These are phyloP conservation scores for Coecobrya sp. DNA, from an alignment of 2,888 invertebrate species.

Conservation along the genomic window DNA sequence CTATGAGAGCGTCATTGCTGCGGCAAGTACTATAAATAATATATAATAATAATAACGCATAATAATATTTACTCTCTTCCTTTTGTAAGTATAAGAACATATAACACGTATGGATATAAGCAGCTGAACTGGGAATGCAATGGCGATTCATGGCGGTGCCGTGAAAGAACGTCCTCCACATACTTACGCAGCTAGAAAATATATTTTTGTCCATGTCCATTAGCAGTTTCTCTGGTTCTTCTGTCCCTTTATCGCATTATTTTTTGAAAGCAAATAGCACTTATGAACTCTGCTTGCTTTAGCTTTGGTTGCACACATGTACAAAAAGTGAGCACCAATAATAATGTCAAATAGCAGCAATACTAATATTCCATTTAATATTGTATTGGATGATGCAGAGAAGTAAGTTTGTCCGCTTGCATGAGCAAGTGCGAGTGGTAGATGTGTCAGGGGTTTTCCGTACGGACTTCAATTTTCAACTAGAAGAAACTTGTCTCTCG, in stretches of 20 bases:
- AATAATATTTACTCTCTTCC: not conserved
- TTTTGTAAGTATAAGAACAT: not conserved
- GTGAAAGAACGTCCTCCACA: conserved; percentile 36
- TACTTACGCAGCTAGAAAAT: not conserved
- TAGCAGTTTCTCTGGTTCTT: not conserved
- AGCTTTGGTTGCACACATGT: no score
- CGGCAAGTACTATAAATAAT: not conserved
- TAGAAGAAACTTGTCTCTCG: not conserved
- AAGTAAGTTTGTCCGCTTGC: not conserved
- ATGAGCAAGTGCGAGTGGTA: not conserved
- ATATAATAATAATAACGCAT: conserved; percentile 9
- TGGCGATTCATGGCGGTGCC: not conserved
- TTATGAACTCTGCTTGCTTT: no score
- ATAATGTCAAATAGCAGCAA: no score
- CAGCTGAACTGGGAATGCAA: not conserved
- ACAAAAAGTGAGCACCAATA: no score
- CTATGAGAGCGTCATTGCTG: not conserved
- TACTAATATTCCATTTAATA: not conserved
- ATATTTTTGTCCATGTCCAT: conserved; percentile 50
- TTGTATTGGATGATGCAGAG: not conserved
- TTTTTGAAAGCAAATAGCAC: not conserved
- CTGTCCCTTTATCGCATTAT: not conserved
- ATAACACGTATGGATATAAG: not conserved
- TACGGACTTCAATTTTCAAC: not conserved
- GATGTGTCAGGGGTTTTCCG: not conserved